Evolutionary conservation across 2,797 vertebrate genomes (phyloP), one percentile per base, ranked within the genome.

Genomic region (Chiloscyllium punctatum): DNA sequence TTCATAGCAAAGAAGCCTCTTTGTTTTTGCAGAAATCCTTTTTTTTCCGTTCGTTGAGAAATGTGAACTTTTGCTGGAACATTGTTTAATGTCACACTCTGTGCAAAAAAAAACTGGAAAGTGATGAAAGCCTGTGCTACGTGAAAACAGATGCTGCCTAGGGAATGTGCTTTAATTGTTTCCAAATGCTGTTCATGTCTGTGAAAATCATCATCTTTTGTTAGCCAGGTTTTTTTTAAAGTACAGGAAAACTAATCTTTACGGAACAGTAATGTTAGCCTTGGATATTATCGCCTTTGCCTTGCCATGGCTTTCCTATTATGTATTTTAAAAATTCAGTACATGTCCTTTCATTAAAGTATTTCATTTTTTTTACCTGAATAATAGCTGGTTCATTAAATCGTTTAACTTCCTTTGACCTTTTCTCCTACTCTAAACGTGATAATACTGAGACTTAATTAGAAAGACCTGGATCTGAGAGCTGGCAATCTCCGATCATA

Each of bases 91-190:
- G 94, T 95, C 48, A 95, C 48, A 74, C 11, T 95, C 51, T 53
- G 71, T 51, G 51, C 33, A 95, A 95, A 95, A 53, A 95, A 95
- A 74, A 95, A 4, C 69, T 95, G 94, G 94, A 95, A 77, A 74
- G 69, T 95, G 94, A 95, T 77, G 94, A 95, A 95, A 95, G 71
- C 71, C 72, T 95, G 71, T 77, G 71, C 27, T 77, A 74, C 15
- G 71, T 95, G 94, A 57, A 95, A 77, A 95, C 94, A 95, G 94
- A 95, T 95, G 68, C 72, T 77, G 42, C 51, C 42, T 53, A 30
- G 94, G 94, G 71, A 74, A 16, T 95, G 27, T 95, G 48, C 77
- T 95, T 51, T 95, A 95, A 95, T 95, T 92, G 90, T 92, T 92
- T 72, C 94, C 94, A 95, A 95, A 74, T 95, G 71, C 5, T 21